A percentile compares a stretch with the other conserved stretches of the same genome.
These are phyloP conservation scores for Hemicrepidius hirtus DNA, from an alignment of 2,888 invertebrate genomes.

Conservation along the genomic window DNA sequence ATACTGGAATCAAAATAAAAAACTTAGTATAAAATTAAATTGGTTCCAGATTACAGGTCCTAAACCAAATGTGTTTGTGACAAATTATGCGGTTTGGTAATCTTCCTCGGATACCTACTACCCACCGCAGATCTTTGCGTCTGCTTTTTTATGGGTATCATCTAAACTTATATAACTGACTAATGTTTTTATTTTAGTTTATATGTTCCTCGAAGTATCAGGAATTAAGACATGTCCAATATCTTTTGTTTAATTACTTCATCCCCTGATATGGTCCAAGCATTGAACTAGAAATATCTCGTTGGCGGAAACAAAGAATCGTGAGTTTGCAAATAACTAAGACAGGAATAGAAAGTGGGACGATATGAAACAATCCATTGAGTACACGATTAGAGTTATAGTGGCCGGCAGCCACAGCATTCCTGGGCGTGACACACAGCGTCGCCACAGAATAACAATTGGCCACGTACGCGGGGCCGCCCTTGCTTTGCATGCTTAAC, in stretches of 20 bases:
- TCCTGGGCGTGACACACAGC: conserved; percentile 70
- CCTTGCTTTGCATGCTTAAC: conserved; percentile 68
- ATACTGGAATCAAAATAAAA: conserved; percentile 78
- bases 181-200: conserved; percentile 4
- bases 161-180: background rate
- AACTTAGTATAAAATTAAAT: conserved; percentile 7
- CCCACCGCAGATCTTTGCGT: conserved; percentile 5
- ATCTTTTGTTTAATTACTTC: no score
- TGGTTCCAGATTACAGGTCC: conserved; percentile 22
- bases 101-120: conserved; percentile 26
- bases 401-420: conserved; percentile 64
- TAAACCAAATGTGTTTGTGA: conserved; percentile 26
- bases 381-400: conserved; percentile 59
- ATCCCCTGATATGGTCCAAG: no score
- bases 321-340: conserved; percentile 35
- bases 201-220: no score
- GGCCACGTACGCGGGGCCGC: conserved; percentile 68
- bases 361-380: conserved; percentile 55
- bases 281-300: background rate
- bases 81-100: conserved; percentile 31
- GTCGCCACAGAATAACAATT: conserved; percentile 69
- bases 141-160: conserved; percentile 1
- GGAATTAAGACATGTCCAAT: no score
- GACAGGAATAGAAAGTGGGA: conserved; percentile 50
- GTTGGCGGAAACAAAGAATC: conserved; percentile 19